A percentile compares a stretch with the other conserved stretches of the same genome.
phyloP scores from a whole-genome alignment of 2,797 vertebrate species.

The Trachurus trachurus region DNA sequence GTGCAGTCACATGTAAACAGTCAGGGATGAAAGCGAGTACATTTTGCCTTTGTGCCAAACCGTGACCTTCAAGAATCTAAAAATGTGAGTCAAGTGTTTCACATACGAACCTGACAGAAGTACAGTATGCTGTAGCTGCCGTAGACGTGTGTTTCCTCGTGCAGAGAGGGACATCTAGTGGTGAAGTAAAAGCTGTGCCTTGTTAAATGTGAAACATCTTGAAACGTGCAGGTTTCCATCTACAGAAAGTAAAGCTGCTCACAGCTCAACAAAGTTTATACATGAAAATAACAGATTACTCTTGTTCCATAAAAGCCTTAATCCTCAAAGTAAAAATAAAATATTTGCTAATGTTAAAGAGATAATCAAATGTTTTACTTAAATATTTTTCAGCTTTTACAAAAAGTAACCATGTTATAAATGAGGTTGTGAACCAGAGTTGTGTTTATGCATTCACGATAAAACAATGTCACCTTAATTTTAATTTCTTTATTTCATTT shows the following conservation, averaged over 20 bases:
- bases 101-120: neutral
- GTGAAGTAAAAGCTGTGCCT: neutral
- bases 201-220: neutral
- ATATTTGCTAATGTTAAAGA: neutral
- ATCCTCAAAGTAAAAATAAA: neutral
- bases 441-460: neutral
- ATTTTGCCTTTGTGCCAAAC: neutral
- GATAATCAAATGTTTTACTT: neutral
- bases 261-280: neutral
- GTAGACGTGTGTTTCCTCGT: neutral
- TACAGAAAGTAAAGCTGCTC: neutral
- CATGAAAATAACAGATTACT: neutral
- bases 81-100: neutral
- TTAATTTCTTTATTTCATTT: slow-evolving; percentile 2
- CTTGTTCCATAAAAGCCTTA: neutral
- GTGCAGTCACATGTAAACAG: neutral
- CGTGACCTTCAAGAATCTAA: neutral
- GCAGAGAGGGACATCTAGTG: slow-evolving; percentile 53
- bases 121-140: rapidly evolving
- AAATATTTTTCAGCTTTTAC: neutral
- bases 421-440: neutral
- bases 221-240: neutral
- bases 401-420: neutral
- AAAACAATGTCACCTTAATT: neutral
- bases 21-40: neutral